Percentiles rank a stretch among this genome's conserved stretches.
phyloP scores from a whole-genome alignment of 2,113 vertebrate species.

The Myotis davidii region DNA sequence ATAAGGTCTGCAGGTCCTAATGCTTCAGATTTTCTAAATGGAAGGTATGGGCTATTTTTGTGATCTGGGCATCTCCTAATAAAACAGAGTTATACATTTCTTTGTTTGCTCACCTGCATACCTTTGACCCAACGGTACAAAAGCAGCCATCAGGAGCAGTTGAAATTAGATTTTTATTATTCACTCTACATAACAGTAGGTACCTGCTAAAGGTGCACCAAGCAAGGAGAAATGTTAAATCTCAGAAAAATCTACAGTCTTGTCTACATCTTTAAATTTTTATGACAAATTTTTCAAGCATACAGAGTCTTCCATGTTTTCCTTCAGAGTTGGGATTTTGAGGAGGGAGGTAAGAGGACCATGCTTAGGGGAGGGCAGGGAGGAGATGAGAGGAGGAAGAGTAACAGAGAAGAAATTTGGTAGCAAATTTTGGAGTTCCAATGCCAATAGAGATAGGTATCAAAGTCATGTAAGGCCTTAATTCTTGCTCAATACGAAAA shows the following conservation, averaged over 20 bases:
- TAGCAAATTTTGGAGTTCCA: neutral
- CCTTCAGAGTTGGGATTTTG: neutral
- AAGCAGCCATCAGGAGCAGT: neutral
- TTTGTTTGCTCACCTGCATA: slow-evolving; percentile 38
- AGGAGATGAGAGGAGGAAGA: neutral
- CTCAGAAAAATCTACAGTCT: neutral
- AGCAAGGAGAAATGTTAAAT: neutral
- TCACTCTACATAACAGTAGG: neutral
- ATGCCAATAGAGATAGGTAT: neutral
- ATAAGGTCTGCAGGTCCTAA: slow-evolving; percentile 42
- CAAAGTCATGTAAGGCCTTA: neutral
- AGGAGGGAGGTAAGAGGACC: neutral
- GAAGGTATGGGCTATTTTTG: slow-evolving; percentile 20
- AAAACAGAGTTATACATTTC: neutral
- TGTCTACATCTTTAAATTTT: slow-evolving; percentile 6
- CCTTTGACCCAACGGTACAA: slow-evolving; percentile 13
- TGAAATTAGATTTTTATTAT: slow-evolving; percentile 4
- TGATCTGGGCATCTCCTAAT: neutral
- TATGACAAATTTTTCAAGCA: neutral
- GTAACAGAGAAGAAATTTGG: neutral
- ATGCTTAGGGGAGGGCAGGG: neutral
- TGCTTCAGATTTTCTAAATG: slow-evolving; percentile 26
- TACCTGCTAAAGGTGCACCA: neutral
- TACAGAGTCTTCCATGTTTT: neutral
- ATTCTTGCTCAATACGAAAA: neutral